Conservation (phyloP, 1,140 invertebrate species). For the Monomorium pharaonis region DNA sequence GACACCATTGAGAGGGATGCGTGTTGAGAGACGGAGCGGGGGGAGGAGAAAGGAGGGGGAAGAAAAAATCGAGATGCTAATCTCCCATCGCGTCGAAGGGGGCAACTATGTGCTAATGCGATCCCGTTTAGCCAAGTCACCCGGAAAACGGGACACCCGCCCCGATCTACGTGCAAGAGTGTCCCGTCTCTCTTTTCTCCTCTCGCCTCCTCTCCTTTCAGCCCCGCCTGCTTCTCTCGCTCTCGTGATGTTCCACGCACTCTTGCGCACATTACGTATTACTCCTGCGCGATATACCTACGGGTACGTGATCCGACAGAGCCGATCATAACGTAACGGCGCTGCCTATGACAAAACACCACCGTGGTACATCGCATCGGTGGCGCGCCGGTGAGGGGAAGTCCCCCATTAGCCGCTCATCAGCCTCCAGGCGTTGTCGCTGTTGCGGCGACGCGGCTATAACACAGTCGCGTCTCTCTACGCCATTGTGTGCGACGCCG, state of each 20-base stretch:
- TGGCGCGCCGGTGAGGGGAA: conserved; percentile 65
- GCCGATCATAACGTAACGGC: conserved; percentile 80
- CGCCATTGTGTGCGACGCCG: conserved; percentile 75
- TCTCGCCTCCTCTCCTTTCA: conserved; percentile 23
- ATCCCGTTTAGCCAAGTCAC: conserved; percentile 86
- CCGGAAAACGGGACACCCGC: conserved; percentile 85
- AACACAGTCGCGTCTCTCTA: conserved; percentile 47
- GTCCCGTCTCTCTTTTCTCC: conserved; percentile 24
- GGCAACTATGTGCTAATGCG: conserved; percentile 84
- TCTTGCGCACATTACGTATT: too few relatives aligned
- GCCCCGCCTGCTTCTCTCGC: conserved; percentile 37
- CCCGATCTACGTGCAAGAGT: conserved; percentile 72
- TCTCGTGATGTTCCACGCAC: not conserved
- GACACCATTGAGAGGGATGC: conserved; percentile 10
- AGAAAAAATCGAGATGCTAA: conserved; percentile 82
- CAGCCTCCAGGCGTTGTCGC: conserved; percentile 81
- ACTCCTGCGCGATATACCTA: too few relatives aligned
- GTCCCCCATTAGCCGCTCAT: conserved; percentile 83
- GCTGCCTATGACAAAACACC: conserved; percentile 80
- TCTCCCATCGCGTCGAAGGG: conserved; percentile 80
- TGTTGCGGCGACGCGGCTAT: conserved; percentile 64
- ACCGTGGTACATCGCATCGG: conserved; percentile 40
- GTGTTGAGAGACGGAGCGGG: not conserved
- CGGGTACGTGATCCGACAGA: conserved; percentile 57
- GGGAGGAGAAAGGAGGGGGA: not conserved